Percentiles rank a stretch among this genome's conserved stretches.
phyloP scores from a whole-genome alignment of 2,113 vertebrate species.

The Bujurquina vittata region DNA sequence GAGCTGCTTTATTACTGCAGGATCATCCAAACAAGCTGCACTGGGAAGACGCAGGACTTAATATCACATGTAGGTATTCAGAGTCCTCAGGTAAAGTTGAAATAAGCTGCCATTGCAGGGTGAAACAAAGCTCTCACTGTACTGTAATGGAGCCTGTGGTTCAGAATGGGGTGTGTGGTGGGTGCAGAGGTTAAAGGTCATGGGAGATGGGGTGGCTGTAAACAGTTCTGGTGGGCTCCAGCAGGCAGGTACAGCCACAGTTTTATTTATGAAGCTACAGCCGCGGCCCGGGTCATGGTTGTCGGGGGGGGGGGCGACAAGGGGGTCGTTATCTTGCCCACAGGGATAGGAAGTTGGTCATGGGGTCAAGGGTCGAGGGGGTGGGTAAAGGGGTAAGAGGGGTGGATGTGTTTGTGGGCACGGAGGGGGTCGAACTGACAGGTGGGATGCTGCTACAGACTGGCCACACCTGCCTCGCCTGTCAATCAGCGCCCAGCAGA shows the following conservation, averaged over 20 bases:
- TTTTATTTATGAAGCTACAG: slow-evolving; percentile 73
- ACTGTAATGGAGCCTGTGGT: neutral
- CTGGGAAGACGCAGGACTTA: neutral
- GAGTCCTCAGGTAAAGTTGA: neutral
- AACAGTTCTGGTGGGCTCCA: slow-evolving; percentile 61
- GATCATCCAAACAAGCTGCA: neutral
- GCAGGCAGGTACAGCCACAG: slow-evolving; percentile 49
- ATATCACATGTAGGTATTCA: neutral
- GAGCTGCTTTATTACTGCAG: no score
- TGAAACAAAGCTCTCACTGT: neutral
- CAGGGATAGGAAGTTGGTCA: slow-evolving; percentile 85
- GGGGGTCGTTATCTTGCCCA: slow-evolving; percentile 58
- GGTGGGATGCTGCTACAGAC: slow-evolving; percentile 75
- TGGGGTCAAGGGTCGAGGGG: slow-evolving; percentile 81
- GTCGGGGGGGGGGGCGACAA: slow-evolving; percentile 38
- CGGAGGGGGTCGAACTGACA: slow-evolving; percentile 74
- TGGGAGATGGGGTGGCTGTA: slow-evolving; percentile 37
- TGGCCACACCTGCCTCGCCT: slow-evolving; percentile 82
- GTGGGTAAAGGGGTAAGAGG: slow-evolving; percentile 72
- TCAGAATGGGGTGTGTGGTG: neutral
- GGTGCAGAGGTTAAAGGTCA: slow-evolving; percentile 58
- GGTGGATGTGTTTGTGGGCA: slow-evolving; percentile 58
- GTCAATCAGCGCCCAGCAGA: slow-evolving; percentile 68
- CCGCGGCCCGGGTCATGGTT: slow-evolving; percentile 57
- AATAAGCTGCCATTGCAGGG: neutral